Conservation (phyloP, 2,797 vertebrate genomes). For the Chrosomus eos region DNA sequence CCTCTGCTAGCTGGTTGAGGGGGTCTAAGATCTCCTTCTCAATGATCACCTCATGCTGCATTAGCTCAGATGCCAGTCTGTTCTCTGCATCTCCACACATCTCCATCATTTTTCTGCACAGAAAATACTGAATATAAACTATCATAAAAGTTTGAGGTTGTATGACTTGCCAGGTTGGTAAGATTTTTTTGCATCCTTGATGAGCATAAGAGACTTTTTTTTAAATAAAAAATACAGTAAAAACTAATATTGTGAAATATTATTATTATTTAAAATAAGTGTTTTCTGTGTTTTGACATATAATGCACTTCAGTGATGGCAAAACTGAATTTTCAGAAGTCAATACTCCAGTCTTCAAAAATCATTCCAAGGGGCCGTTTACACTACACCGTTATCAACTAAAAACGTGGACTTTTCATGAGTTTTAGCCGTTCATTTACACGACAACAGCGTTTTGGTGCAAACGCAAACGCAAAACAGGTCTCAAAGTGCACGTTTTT, state of each 20-base stretch:
- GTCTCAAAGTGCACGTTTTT: background rate
- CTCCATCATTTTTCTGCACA: constrained; percentile 92
- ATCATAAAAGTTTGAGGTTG: background rate
- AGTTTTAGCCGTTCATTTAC: background rate
- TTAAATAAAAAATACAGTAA: background rate
- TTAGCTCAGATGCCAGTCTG: constrained; percentile 90
- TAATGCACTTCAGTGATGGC: background rate
- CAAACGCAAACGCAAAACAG: background rate
- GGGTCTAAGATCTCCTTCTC: constrained; percentile 94
- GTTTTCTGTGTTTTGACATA: background rate
- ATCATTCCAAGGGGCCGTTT: background rate
- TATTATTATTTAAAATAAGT: background rate
- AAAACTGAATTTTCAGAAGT: background rate
- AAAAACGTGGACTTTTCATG: background rate
- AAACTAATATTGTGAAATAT: background rate
- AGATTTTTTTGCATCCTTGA: no score
- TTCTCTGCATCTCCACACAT: constrained; percentile 94
- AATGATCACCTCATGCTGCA: constrained; percentile 91
- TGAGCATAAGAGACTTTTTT: no score
- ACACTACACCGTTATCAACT: background rate
- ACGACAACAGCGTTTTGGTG: rapidly evolving
- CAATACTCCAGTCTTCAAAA: background rate
- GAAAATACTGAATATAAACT: constrained; percentile 1
- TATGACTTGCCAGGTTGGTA: background rate
- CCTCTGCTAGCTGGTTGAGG: constrained; percentile 91